Evolutionary conservation across 1,140 invertebrate species (phyloP).

Genomic region (Cydia pomonella): DNA sequence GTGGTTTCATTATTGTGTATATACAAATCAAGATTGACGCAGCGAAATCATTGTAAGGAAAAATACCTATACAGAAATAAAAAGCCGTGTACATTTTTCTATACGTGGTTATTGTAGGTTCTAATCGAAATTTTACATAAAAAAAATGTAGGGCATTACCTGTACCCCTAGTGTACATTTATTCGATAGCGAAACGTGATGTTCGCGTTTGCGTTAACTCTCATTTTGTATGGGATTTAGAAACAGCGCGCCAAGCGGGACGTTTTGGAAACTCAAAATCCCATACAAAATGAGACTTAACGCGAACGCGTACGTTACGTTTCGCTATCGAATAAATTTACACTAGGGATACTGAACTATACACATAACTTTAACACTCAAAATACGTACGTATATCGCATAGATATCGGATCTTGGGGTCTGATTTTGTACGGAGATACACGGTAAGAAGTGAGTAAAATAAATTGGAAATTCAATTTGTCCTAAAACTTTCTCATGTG

Average conservation of each 20-base stretch:
- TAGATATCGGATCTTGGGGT: neutral
- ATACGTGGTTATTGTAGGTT: neutral
- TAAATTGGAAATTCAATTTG: conserved; percentile 26
- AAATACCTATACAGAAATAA: neutral
- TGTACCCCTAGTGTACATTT: no score
- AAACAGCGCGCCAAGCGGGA: no score
- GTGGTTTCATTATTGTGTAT: neutral
- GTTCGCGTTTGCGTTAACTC: no score
- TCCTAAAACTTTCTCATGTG: conserved; percentile 23
- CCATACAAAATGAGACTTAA: no score
- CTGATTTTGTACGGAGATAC: neutral
- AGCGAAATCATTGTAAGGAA: neutral
- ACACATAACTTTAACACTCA: neutral
- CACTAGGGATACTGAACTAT: neutral
- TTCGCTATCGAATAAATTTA: no score
- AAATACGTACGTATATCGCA: neutral
- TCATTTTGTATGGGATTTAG: no score
- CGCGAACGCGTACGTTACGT: no score
- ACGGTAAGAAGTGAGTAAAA: neutral
- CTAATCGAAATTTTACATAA: neutral
- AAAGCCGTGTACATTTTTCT: no score
- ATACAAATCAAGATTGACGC: neutral
- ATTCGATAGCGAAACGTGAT: no score
- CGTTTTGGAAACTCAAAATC: no score
- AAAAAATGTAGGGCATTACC: no score